Evolutionary conservation across 2,113 vertebrate genomes (phyloP).

Genomic region (Anthoscopus minutus): DNA sequence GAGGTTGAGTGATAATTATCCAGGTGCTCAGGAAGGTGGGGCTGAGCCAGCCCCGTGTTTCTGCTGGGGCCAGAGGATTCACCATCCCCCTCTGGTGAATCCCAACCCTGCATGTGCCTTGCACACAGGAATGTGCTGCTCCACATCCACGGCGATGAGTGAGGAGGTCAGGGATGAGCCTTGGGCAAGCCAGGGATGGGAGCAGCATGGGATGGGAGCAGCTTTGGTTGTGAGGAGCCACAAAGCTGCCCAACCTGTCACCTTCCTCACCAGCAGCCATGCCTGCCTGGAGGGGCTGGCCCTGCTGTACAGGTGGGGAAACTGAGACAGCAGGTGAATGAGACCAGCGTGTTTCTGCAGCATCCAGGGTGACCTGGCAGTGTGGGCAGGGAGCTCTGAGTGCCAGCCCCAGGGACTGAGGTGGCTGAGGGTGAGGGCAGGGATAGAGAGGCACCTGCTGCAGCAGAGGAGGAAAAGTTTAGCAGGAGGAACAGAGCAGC

Average conservation of each 20-base stretch:
- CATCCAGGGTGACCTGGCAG: background rate
- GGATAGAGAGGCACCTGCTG: background rate
- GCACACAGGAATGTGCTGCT: background rate
- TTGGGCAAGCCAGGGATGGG: background rate
- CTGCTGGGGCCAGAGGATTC: background rate
- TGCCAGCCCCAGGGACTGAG: rapidly evolving
- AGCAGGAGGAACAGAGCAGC: rapidly evolving
- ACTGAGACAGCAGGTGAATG: background rate
- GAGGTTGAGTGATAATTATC: background rate
- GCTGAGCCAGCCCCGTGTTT: background rate
- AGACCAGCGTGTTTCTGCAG: background rate
- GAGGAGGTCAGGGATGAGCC: background rate
- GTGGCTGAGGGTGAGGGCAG: background rate
- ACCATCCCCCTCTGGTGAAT: background rate
- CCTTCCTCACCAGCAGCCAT: background rate
- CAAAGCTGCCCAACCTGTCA: background rate
- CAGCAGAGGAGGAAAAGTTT: background rate
- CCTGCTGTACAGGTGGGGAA: background rate
- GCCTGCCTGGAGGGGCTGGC: background rate
- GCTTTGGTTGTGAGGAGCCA: background rate
- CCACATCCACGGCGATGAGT: rapidly evolving
- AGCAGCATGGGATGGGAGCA: background rate
- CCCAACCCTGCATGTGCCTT: background rate
- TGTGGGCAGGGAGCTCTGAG: background rate
- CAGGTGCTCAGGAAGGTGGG: background rate